Conservation (phyloP, 2,113 vertebrate species). For the Coturnix japonica region DNA sequence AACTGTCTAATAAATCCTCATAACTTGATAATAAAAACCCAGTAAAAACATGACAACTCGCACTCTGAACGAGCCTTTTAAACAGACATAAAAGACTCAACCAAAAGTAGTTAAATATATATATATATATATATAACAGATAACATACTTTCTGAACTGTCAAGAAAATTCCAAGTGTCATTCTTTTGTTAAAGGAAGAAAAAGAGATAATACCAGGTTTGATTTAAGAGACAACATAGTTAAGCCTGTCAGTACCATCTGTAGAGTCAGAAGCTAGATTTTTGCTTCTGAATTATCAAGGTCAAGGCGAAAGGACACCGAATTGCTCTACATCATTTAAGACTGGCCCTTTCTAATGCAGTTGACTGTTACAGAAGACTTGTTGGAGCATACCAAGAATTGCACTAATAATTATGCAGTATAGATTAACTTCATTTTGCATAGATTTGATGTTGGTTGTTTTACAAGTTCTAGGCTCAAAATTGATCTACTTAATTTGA, state of each 20-base stretch:
- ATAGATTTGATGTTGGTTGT: background rate
- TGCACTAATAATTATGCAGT: background rate
- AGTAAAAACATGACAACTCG: conserved; percentile 46
- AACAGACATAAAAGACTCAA: conserved; percentile 11
- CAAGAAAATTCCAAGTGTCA: background rate
- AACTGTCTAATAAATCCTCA: conserved; percentile 58
- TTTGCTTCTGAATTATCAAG: background rate
- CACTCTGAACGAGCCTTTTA: conserved; percentile 1
- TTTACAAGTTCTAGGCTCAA: background rate
- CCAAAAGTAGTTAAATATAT: background rate
- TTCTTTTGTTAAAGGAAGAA: background rate
- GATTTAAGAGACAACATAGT: background rate
- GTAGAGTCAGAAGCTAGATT: background rate
- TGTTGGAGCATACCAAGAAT: background rate
- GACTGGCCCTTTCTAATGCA: background rate
- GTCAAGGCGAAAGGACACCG: background rate
- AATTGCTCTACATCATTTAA: background rate
- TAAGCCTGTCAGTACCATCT: background rate
- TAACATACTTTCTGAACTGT: background rate
- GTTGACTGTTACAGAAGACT: background rate
- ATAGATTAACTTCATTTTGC: background rate
- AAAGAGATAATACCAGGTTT: background rate
- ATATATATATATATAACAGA: background rate
- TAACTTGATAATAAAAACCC: conserved; percentile 24
- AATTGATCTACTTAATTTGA: background rate